A percentile compares a stretch with the other conserved stretches of the same genome.
These are phyloP conservation scores for Gambusia affinis DNA, from an alignment of 2,113 vertebrate genomes.

Conservation along the genomic window DNA sequence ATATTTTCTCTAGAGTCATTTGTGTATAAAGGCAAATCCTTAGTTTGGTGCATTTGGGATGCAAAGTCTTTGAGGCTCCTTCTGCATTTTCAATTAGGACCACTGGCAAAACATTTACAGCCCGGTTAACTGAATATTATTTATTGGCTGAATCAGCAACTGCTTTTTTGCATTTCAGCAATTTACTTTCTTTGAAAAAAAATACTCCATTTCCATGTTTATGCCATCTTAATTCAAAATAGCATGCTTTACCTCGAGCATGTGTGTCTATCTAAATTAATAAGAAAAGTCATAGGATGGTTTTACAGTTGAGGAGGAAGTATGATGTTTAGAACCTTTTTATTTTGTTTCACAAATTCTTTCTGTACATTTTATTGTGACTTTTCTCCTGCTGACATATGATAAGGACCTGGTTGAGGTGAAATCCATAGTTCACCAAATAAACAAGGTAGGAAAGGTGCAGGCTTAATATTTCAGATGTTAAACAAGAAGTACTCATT, in stretches of 20 bases:
- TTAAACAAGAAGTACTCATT: constrained; percentile 49
- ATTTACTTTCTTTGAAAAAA: constrained; percentile 32
- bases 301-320: no score
- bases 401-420: constrained; percentile 24
- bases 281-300: background rate
- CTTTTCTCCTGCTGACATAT: constrained; percentile 9
- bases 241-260: constrained; percentile 15
- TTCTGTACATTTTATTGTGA: constrained; percentile 9
- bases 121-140: constrained; percentile 69
- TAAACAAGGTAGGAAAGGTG: constrained; percentile 12
- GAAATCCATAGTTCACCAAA: constrained; percentile 49
- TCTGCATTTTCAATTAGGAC: constrained; percentile 74
- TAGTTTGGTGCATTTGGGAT: constrained; percentile 40
- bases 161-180: constrained; percentile 55
- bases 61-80: constrained; percentile 47
- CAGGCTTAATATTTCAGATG: constrained; percentile 42
- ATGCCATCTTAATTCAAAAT: constrained; percentile 6
- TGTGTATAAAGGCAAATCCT: constrained; percentile 32
- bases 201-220: constrained; percentile 27
- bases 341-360: background rate
- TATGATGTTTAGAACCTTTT: constrained; percentile 1
- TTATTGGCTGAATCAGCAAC: constrained; percentile 67
- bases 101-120: constrained; percentile 60
- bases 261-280: constrained; percentile 3
- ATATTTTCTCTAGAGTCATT: constrained; percentile 37